Evolutionary conservation across 2,113 vertebrate species (phyloP).

Genomic region (Calonectris borealis): DNA sequence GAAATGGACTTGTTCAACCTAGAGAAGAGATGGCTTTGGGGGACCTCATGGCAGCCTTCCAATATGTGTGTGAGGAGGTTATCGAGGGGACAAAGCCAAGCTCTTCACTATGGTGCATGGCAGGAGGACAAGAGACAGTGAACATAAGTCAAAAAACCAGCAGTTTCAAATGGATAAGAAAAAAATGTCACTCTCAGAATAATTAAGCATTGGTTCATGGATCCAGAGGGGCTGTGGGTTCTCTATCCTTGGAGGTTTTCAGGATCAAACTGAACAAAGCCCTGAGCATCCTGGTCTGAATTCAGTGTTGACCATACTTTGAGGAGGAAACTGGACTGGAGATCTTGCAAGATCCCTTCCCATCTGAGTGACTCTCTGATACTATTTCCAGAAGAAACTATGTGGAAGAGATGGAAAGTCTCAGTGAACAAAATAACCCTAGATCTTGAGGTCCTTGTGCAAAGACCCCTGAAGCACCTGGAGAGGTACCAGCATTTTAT

Average conservation of each 20-base stretch:
- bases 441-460: neutral
- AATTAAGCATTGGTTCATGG: neutral
- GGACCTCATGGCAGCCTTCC: neutral
- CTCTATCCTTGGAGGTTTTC: neutral
- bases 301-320: neutral
- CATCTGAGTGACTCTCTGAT: neutral
- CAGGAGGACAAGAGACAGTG: neutral
- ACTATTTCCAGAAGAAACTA: neutral
- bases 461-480: neutral
- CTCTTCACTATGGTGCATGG: neutral
- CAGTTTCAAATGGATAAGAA: neutral
- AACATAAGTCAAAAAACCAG: neutral
- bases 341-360: neutral
- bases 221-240: neutral
- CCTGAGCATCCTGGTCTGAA: neutral
- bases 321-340: neutral
- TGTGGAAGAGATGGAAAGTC: neutral
- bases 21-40: neutral
- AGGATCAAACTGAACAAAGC: neutral
- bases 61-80: neutral
- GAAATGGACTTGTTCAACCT: neutral
- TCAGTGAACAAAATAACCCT: neutral
- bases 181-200: neutral
- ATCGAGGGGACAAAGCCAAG: neutral
- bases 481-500: neutral